phyloP scores from a whole-genome alignment of 92 coral and sea anemone species.

The Bergia sp. region DNA sequence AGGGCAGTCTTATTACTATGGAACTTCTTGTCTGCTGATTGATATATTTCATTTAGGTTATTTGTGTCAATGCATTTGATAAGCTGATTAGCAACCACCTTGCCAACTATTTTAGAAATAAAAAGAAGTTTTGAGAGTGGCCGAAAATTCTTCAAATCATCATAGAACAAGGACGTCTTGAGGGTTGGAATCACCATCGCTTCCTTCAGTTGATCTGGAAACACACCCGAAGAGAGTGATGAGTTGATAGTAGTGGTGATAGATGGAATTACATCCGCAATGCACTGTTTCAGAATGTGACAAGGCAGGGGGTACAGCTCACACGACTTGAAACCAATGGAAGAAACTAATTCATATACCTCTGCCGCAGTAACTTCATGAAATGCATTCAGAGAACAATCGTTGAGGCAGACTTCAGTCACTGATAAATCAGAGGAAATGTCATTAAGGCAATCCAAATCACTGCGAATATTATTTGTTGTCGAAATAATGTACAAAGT shows the following conservation, averaged over 20 bases:
- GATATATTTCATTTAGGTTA: background rate
- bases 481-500: background rate
- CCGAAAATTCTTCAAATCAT: background rate
- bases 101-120: conserved; percentile 13
- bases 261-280: background rate
- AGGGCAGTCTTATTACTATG: conserved; percentile 8
- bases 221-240: conserved; percentile 2
- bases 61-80: background rate
- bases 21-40: conserved; percentile 13
- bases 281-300: background rate
- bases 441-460: background rate
- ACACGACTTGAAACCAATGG: background rate
- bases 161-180: background rate
- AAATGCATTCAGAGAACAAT: background rate
- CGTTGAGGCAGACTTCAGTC: background rate
- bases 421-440: background rate
- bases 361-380: background rate
- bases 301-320: background rate
- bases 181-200: background rate
- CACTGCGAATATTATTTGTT: background rate
- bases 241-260: background rate
- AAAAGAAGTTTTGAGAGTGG: conserved; percentile 19
- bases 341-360: background rate
- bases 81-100: conserved; percentile 16
- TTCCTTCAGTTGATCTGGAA: background rate